These are phyloP conservation scores for Dreissena polymorpha DNA, from an alignment of 1,140 invertebrate species.

Conservation along the genomic window DNA sequence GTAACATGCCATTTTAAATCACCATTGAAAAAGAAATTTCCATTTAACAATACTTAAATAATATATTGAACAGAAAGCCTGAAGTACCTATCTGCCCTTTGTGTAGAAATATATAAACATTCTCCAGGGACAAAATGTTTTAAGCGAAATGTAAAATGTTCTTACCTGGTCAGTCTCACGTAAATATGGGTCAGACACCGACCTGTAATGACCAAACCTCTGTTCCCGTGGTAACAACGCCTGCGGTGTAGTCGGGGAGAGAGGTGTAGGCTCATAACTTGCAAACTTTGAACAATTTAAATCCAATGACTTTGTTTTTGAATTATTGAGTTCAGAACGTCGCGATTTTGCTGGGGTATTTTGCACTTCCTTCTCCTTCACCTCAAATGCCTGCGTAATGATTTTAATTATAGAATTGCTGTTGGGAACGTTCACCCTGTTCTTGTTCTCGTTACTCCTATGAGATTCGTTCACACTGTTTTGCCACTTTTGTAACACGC, in stretches of 20 bases:
- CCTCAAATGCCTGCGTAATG: slow-evolving; percentile 68
- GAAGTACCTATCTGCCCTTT: too few species aligned
- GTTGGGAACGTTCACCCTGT: background rate
- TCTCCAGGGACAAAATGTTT: too few species aligned
- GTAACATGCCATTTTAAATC: too few species aligned
- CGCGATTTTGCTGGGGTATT: slow-evolving; percentile 21
- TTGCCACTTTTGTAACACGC: slow-evolving; percentile 24
- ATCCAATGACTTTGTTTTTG: slow-evolving; percentile 46
- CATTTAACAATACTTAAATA: too few species aligned
- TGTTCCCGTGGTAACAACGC: slow-evolving; percentile 33
- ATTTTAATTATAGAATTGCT: slow-evolving; percentile 58
- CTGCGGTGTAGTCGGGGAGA: slow-evolving; percentile 42
- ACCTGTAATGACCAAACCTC: slow-evolving; percentile 2
- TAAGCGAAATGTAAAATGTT: too few species aligned
- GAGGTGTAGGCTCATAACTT: slow-evolving; percentile 27
- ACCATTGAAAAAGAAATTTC: too few species aligned
- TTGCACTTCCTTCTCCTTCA: slow-evolving; percentile 60
- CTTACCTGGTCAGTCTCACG: background rate
- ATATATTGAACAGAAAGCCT: too few species aligned
- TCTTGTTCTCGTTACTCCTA: slow-evolving; percentile 39
- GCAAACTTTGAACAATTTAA: slow-evolving; percentile 29
- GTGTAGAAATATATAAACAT: too few species aligned
- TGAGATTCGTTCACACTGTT: slow-evolving; percentile 41
- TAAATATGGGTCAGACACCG: background rate
- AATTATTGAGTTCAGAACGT: slow-evolving; percentile 41